phyloP scores from a whole-genome alignment of 2,113 vertebrate genomes.

The Microcebus tavaratra region DNA sequence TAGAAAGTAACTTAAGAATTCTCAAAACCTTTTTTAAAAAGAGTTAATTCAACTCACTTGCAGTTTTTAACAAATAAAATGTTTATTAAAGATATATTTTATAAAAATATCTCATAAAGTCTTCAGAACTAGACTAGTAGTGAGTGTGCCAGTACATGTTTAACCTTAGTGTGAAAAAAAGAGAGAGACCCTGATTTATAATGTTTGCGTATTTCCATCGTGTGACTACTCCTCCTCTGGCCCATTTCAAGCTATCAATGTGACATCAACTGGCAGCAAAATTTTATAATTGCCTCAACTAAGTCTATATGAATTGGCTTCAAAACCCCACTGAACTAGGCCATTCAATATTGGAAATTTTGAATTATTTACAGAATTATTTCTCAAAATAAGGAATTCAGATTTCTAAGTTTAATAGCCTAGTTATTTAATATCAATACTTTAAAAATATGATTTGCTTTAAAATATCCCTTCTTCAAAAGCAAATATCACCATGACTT shows the following conservation, averaged over 20 bases:
- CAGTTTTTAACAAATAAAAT: conserved; percentile 3
- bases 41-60: background rate
- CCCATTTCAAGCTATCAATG: background rate
- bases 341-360: background rate
- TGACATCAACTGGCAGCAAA: conserved; percentile 31
- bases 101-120: background rate
- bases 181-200: background rate
- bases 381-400: conserved; percentile 5
- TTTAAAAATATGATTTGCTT: conserved; percentile 28
- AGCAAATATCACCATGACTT: background rate
- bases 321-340: background rate
- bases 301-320: background rate
- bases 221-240: background rate
- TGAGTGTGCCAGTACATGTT: background rate
- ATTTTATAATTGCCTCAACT: background rate
- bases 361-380: background rate
- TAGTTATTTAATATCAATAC: background rate
- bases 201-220: background rate
- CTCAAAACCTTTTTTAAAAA: conserved; percentile 12
- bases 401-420: background rate
- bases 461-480: conserved; percentile 15
- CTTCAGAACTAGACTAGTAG: background rate
- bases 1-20: background rate
- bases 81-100: conserved; percentile 14
- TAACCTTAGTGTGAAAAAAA: background rate